phyloP scores from a whole-genome alignment of 1,140 invertebrate species.

The Vanessa tameamea region DNA sequence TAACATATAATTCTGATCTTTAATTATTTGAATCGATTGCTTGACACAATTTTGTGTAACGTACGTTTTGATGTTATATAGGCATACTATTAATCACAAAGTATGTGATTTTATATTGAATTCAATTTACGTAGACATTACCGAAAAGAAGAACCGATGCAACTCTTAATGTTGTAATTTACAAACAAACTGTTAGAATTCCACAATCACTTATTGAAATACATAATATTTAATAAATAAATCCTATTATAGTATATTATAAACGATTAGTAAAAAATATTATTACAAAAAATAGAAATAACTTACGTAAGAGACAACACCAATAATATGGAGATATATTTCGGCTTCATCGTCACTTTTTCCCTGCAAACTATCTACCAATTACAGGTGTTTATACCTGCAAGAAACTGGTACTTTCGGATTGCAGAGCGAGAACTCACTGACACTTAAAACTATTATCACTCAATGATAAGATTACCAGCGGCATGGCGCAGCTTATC shows the following conservation, averaged over 20 bases:
- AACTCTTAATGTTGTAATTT: too few relatives aligned
- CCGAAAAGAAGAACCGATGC: too few relatives aligned
- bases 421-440: slow-evolving; percentile 68
- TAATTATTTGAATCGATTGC: not conserved
- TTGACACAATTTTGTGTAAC: not conserved
- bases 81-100: too few relatives aligned
- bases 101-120: too few relatives aligned
- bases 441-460: slow-evolving; percentile 80
- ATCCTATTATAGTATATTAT: too few relatives aligned
- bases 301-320: slow-evolving; percentile 63
- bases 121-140: too few relatives aligned
- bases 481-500: slow-evolving; percentile 72
- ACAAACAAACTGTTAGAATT: too few relatives aligned
- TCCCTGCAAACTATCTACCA: slow-evolving; percentile 27
- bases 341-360: slow-evolving; percentile 60
- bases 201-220: too few relatives aligned
- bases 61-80: too few relatives aligned
- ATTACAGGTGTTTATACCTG: slow-evolving; percentile 51
- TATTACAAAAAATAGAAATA: slow-evolving; percentile 13
- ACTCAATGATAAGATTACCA: slow-evolving; percentile 77
- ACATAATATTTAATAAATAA: too few relatives aligned
- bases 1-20: not conserved
- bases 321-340: slow-evolving; percentile 52
- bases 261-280: too few relatives aligned
- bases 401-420: slow-evolving; percentile 60